phyloP scores from a whole-genome alignment of 35 echinoderm and acorn worm species.

The Holothuria glaberrima region DNA sequence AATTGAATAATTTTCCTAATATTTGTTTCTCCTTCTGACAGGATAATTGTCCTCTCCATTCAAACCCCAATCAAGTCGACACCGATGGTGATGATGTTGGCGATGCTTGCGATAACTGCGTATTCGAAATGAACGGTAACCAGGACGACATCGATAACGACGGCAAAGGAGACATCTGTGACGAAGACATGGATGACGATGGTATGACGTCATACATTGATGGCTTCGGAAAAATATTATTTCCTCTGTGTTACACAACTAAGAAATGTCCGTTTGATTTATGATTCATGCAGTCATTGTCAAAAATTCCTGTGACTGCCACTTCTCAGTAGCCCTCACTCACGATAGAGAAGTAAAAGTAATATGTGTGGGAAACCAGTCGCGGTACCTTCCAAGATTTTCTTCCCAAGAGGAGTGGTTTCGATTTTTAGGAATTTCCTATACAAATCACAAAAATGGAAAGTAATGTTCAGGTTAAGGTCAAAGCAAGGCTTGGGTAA shows the following conservation, averaged over 20 bases:
- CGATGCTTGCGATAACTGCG: slow-evolving; percentile 79
- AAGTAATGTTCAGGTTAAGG: too few species aligned
- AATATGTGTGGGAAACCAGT: too few species aligned
- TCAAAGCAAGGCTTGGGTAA: too few species aligned
- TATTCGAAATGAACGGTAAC: slow-evolving; percentile 39
- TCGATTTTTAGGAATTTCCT: too few species aligned
- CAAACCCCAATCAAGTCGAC: slow-evolving; percentile 67
- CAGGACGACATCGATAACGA: slow-evolving; percentile 91
- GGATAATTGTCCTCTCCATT: slow-evolving; percentile 73
- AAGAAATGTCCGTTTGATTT: too few species aligned
- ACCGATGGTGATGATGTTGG: slow-evolving; percentile 69
- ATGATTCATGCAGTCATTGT: too few species aligned
- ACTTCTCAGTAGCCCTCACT: too few species aligned
- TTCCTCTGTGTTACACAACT: not conserved
- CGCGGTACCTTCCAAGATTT: not conserved
- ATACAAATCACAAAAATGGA: too few species aligned
- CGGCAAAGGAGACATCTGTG: slow-evolving; percentile 80
- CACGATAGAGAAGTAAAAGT: too few species aligned
- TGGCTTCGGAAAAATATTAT: not conserved
- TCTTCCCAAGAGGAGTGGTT: not conserved
- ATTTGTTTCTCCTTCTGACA: not conserved
- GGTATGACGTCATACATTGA: slow-evolving; percentile 48
- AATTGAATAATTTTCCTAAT: too few species aligned
- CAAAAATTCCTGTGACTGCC: too few species aligned
- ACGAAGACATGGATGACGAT: slow-evolving; percentile 94